Base-by-base conservation (phyloP, 2,888 invertebrate genomes). In the Halictus quadricinctus region DNA sequence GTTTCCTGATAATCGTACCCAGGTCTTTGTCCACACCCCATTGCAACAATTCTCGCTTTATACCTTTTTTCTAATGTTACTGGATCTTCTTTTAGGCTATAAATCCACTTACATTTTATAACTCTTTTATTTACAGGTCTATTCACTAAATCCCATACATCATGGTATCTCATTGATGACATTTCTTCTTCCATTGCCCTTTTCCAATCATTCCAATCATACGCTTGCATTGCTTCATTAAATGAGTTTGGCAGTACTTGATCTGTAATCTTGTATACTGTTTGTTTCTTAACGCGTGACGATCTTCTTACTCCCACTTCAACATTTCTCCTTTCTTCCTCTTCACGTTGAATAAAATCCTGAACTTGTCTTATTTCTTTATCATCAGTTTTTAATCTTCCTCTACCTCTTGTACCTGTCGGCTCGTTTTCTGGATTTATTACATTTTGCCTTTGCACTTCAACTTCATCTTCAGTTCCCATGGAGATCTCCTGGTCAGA, bases 41-140 rank as follows among this genome's bases (percentile, higher is more conserved):
- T 15, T 6, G 74, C 70, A 15, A 81, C 78, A 1, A 73, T 8
- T 58, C 81, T 43, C 2, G 78, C 74, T 25, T 81, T 81, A 18
- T 69, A 73, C 15, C 48, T 18, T 7, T 21, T 7, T 12, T 79
- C 64, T 13, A 18, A 18, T 6, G 73, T 70, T 21, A 1, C 58
- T 2, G 58, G 69, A 15, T 83, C 25, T 18, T 83, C 64, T 15
- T 83, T 79, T 1, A 72, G 41, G 12, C 43, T 50, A 29, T 64
- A 83, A 10, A 79, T 12, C 72, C 72, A 83, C 54, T 79, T 79
- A 7, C 36, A 29, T 2, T 83, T 83, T 1, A 76, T 83, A 4
- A 83, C 13, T 0, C 18, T 79, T n/a, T 66, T 72, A 0, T 66
- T n/a, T 2, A 15, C 21, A 8, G 72, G 75, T 1, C 75, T 21